Percentiles rank a stretch among this genome's conserved stretches.
These are phyloP conservation scores for Dromas ardeola DNA, from an alignment of 2,113 vertebrate species.

Conservation along the genomic window DNA sequence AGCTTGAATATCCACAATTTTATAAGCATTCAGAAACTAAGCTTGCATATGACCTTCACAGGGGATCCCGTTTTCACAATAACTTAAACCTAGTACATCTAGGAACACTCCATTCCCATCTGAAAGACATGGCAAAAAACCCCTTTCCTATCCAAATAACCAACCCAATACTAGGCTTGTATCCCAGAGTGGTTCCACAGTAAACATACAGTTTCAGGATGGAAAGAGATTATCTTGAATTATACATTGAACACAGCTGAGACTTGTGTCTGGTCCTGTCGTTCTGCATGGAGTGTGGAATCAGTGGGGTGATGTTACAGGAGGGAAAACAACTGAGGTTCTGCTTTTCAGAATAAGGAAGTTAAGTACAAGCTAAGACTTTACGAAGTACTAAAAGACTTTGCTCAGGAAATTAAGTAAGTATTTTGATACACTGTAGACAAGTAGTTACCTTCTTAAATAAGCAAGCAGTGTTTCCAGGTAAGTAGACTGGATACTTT, in stretches of 20 bases:
- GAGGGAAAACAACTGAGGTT: not conserved
- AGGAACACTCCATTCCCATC: not conserved
- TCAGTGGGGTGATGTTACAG: not conserved
- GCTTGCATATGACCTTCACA: not conserved
- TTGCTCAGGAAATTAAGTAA: not conserved
- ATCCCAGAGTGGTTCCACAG: not conserved
- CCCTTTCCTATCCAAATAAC: not conserved
- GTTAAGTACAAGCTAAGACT: not conserved
- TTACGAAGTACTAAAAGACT: not conserved
- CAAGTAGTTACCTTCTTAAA: not conserved
- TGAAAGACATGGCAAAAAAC: not conserved
- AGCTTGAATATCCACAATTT: not conserved
- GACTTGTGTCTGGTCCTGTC: not conserved
- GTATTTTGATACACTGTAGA: not conserved
- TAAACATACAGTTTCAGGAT: not conserved
- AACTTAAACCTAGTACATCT: not conserved
- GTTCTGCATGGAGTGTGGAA: not conserved
- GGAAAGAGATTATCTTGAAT: not conserved
- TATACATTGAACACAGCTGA: not conserved
- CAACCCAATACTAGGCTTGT: not conserved
- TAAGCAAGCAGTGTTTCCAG: not conserved
- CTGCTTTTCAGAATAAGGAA: not conserved
- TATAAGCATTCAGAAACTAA: not conserved
- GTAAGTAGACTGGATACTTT: not conserved
- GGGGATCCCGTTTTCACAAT: not conserved